Percentiles rank a stretch among this genome's conserved stretches.
Evolutionary conservation across 2,113 vertebrate species (phyloP).

Genomic region (Pseudopodoces humilis): DNA sequence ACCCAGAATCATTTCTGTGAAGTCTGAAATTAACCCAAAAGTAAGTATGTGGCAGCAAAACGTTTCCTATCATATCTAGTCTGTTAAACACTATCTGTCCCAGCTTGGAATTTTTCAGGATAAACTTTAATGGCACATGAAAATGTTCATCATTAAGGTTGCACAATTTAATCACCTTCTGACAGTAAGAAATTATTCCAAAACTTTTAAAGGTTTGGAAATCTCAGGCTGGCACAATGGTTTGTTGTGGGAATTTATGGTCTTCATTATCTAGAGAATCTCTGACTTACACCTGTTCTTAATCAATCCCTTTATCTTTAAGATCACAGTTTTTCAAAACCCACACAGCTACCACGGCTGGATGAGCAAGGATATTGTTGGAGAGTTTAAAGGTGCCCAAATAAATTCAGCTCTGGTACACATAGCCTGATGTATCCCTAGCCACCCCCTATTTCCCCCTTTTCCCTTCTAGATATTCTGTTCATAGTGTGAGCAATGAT

Average conservation of each 20-base stretch:
- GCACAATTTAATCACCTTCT: not conserved
- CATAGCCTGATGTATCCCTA: not conserved
- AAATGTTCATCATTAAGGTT: not conserved
- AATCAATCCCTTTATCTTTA: not conserved
- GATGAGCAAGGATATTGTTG: not conserved
- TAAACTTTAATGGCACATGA: not conserved
- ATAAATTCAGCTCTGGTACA: not conserved
- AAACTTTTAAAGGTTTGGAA: not conserved
- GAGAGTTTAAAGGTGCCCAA: not conserved
- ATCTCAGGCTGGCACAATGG: not conserved
- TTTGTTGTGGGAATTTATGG: not conserved
- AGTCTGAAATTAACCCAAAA: not conserved
- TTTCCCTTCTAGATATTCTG: not conserved
- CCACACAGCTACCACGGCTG: rapidly evolving
- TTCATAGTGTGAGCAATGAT: not conserved
- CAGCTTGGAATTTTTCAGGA: not conserved
- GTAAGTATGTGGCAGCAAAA: not conserved
- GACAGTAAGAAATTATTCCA: not conserved
- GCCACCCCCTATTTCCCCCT: not conserved
- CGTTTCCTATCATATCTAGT: not conserved
- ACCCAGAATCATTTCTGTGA: not conserved
- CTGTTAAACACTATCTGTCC: not conserved
- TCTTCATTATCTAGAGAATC: not conserved
- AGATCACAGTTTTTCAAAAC: not conserved
- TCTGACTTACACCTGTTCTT: not conserved